Percentiles rank a stretch among this genome's conserved stretches.
These are phyloP conservation scores for Bombus breviceps DNA, from an alignment of 1,140 invertebrate species.

Conservation along the genomic window DNA sequence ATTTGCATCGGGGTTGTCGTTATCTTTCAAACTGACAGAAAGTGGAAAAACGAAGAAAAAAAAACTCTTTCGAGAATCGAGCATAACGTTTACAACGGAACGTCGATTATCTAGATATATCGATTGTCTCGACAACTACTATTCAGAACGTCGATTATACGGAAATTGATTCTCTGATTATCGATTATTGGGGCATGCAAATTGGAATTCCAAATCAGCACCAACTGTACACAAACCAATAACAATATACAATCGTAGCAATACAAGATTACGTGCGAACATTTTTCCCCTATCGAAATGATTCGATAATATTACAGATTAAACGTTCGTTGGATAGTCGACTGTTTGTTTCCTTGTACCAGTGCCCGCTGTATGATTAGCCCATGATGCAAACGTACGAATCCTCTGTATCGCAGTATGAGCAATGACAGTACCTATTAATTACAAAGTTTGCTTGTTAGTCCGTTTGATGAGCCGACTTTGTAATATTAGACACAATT, in stretches of 20 bases:
- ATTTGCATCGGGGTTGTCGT: not conserved
- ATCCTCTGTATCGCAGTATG: not conserved
- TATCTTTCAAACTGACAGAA: not conserved
- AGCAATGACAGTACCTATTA: not conserved
- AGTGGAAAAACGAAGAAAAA: too few species aligned
- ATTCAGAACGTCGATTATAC: constrained; percentile 1
- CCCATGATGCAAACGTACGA: not conserved
- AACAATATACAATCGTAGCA: not conserved
- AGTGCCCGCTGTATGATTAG: not conserved
- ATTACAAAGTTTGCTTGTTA: not conserved
- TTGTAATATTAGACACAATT: not conserved
- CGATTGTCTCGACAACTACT: not conserved
- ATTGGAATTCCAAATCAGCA: constrained; percentile 20
- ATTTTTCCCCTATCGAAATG: not conserved
- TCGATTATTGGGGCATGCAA: constrained; percentile 7
- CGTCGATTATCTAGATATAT: not conserved
- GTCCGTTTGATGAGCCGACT: not conserved
- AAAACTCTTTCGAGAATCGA: not conserved
- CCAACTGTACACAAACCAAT: not conserved
- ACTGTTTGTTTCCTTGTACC: not conserved
- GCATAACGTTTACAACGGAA: not conserved
- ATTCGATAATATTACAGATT: not conserved
- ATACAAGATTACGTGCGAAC: not conserved
- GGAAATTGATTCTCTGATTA: constrained; percentile 17
- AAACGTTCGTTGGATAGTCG: not conserved